These are phyloP conservation scores for Fabriciana adippe DNA, from an alignment of 2,888 invertebrate species.

Conservation along the genomic window DNA sequence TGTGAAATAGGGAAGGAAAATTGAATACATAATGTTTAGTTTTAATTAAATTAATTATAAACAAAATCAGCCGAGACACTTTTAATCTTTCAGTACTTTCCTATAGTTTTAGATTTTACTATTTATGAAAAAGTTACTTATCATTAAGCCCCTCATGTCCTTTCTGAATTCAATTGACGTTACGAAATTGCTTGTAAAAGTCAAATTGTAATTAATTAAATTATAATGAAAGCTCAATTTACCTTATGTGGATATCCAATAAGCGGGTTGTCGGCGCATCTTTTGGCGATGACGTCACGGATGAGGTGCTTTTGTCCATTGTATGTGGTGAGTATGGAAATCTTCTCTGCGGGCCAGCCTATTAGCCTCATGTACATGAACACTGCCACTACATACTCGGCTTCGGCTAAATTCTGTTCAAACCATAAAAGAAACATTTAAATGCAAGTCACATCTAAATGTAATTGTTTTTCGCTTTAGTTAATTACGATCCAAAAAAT, in stretches of 20 bases:
- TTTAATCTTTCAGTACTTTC: no score
- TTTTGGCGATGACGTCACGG: constrained; percentile 95
- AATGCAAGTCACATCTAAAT: background rate
- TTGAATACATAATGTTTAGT: no score
- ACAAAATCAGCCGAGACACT: no score
- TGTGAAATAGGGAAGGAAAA: background rate
- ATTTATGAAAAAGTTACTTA: no score
- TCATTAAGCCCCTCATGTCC: no score
- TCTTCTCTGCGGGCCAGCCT: constrained; percentile 98
- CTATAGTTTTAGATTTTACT: no score
- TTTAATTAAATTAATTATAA: no score
- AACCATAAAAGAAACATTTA: background rate
- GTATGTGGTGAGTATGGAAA: constrained; percentile 98
- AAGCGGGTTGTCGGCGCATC: constrained; percentile 96
- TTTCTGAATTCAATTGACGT: background rate
- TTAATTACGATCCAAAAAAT: no score
- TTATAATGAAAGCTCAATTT: constrained; percentile 34
- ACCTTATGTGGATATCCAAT: constrained; percentile 96
- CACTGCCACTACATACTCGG: constrained; percentile 97
- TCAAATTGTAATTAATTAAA: background rate
- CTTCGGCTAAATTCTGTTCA: constrained; percentile 90
- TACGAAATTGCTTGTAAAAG: background rate
- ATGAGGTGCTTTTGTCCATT: constrained; percentile 99
- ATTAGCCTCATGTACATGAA: constrained; percentile 99
- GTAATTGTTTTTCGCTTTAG: no score